These are phyloP conservation scores for Oegoconia quadripuncta DNA, from an alignment of 2,888 invertebrate genomes.

Conservation along the genomic window DNA sequence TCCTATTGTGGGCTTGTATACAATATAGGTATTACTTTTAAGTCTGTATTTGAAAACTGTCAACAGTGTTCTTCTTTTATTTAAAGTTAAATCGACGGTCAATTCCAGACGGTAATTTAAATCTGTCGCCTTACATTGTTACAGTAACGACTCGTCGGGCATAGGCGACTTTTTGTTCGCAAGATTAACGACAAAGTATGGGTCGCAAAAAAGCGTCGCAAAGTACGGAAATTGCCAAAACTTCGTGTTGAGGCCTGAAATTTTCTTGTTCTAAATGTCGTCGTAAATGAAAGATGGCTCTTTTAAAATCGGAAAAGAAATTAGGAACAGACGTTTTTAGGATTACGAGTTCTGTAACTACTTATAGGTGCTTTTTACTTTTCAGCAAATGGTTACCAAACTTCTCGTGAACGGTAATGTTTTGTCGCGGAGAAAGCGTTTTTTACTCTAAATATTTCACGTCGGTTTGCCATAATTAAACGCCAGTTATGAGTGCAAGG, in stretches of 20 bases:
- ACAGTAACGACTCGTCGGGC: conserved; percentile 55
- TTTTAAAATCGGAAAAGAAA: conserved; percentile 76
- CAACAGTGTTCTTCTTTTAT: too few relatives aligned
- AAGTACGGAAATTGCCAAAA: conserved; percentile 75
- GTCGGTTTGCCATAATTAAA: too few relatives aligned
- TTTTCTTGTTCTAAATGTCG: conserved; percentile 76
- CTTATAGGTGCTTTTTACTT: conserved; percentile 47
- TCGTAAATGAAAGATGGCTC: conserved; percentile 77
- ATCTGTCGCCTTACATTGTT: conserved; percentile 59
- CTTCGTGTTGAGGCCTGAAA: conserved; percentile 73
- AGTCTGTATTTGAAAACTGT: too few relatives aligned
- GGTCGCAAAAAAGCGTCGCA: conserved; percentile 70
- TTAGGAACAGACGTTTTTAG: conserved; percentile 75
- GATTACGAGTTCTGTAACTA: conserved; percentile 70
- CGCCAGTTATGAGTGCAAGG: too few relatives aligned
- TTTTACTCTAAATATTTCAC: too few relatives aligned
- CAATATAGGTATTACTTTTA: too few relatives aligned
- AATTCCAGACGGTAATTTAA: conserved; percentile 55
- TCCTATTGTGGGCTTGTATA: too few relatives aligned
- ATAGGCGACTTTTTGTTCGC: conserved; percentile 67
- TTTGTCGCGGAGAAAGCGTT: too few relatives aligned
- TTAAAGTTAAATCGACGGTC: conserved; percentile 4
- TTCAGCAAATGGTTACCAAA: conserved; percentile 17
- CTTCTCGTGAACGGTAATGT: too few relatives aligned
- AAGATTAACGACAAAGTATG: conserved; percentile 76